Percentiles rank a stretch among this genome's conserved stretches.
phyloP scores from a whole-genome alignment of 2,113 vertebrate genomes.

The Halcyon malimbica region DNA sequence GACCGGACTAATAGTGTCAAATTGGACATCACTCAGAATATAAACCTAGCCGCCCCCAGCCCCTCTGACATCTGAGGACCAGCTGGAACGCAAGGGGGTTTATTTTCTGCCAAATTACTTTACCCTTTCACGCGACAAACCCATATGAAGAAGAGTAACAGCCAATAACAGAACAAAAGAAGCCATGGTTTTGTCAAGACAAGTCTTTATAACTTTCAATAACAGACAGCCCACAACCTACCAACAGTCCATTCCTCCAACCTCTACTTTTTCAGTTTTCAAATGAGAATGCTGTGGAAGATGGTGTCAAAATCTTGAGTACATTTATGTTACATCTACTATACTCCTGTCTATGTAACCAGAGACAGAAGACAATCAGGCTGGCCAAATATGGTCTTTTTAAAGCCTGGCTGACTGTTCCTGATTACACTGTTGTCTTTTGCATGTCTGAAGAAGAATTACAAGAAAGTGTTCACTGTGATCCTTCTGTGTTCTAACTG shows the following conservation, averaged over 20 bases:
- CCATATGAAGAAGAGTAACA: neutral
- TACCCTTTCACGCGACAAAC: too few relatives aligned
- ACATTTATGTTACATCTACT: neutral
- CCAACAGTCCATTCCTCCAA: neutral
- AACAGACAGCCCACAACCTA: neutral
- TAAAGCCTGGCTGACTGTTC: neutral
- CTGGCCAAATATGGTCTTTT: neutral
- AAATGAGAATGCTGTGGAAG: neutral
- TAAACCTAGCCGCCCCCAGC: too few relatives aligned
- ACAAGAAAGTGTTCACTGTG: rapidly evolving
- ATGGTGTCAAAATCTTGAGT: neutral
- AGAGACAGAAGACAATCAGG: neutral
- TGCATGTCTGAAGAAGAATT: neutral
- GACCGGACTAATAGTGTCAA: too few relatives aligned
- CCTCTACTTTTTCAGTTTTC: neutral
- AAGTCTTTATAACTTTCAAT: neutral
- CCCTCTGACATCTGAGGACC: too few relatives aligned
- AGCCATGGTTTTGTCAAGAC: neutral
- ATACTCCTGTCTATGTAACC: neutral
- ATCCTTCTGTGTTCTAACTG: neutral
- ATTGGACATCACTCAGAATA: too few relatives aligned
- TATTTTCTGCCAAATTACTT: too few relatives aligned
- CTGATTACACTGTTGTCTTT: neutral
- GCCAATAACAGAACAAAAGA: neutral
- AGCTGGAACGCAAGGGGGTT: too few relatives aligned